Percentiles rank a stretch among this genome's conserved stretches.
Evolutionary conservation across 2,797 vertebrate species (phyloP).

Genomic region (Pogonophryne albipinna): DNA sequence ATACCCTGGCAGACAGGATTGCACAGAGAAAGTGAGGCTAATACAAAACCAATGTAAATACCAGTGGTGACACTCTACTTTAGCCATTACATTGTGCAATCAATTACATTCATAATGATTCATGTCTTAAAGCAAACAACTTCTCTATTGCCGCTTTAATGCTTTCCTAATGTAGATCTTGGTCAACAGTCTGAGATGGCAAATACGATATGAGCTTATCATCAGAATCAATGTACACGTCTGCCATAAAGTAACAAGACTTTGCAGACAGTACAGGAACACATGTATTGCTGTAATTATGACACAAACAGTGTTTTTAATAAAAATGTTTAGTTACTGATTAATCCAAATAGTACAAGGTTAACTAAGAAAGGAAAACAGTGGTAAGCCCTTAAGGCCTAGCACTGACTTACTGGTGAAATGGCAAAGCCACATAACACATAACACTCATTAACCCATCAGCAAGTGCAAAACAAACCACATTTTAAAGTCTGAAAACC

Average conservation of each 20-base stretch:
- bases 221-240: background rate
- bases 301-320: background rate
- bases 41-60: too few species aligned
- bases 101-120: too few species aligned
- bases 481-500: background rate
- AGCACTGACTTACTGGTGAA: constrained; percentile 2
- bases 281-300: background rate
- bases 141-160: too few species aligned
- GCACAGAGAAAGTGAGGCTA: too few species aligned
- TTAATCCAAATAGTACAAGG: constrained; percentile 12
- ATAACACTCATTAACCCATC: constrained; percentile 16
- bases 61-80: too few species aligned
- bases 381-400: background rate
- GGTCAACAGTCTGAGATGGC: too few species aligned
- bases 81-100: too few species aligned
- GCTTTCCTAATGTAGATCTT: too few species aligned
- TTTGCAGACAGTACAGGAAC: background rate
- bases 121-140: too few species aligned
- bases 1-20: too few species aligned
- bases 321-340: background rate
- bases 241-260: background rate
- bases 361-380: constrained; percentile 29
- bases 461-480: background rate
- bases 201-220: too few species aligned
- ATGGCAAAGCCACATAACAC: constrained; percentile 1